A percentile compares a stretch with the other conserved stretches of the same genome.
Conservation (phyloP, 2,797 vertebrate species). For the Schizopygopsis malacanthus region DNA sequence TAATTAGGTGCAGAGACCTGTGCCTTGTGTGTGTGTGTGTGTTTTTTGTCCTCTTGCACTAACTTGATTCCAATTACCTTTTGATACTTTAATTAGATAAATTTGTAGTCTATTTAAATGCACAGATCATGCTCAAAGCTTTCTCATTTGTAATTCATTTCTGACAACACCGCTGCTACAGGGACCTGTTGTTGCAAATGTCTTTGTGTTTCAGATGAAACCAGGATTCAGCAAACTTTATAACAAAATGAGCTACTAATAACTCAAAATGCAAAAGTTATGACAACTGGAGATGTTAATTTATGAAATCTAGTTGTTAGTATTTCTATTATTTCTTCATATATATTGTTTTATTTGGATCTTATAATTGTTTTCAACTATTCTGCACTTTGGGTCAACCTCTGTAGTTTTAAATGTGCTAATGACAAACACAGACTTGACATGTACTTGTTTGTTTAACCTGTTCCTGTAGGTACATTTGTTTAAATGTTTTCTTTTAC, state of each 20-base stretch:
- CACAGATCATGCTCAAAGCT: constrained; percentile 67
- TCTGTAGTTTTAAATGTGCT: not conserved
- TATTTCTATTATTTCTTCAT: not conserved
- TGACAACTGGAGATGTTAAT: not conserved
- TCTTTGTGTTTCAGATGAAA: constrained; percentile 32
- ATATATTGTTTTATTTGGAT: not conserved
- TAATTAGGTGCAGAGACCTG: constrained; percentile 75
- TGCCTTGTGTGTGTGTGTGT: constrained; percentile 70
- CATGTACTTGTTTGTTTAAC: not conserved
- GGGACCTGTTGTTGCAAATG: not conserved
- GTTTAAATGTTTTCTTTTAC: too few species aligned
- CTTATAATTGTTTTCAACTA: not conserved
- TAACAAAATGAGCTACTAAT: not conserved
- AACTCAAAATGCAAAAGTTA: not conserved
- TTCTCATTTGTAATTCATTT: constrained; percentile 37
- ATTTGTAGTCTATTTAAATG: constrained; percentile 65
- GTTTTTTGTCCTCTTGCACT: constrained; percentile 72
- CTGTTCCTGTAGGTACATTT: not conserved
- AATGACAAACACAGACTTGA: not conserved
- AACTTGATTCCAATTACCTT: constrained; percentile 75
- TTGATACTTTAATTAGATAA: constrained; percentile 75
- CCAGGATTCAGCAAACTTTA: not conserved
- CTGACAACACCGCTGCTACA: not conserved
- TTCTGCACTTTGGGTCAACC: not conserved
- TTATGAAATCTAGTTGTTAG: not conserved